Base-by-base conservation (phyloP, 2,113 vertebrate genomes). In the Triplophysa tibetana region DNA sequence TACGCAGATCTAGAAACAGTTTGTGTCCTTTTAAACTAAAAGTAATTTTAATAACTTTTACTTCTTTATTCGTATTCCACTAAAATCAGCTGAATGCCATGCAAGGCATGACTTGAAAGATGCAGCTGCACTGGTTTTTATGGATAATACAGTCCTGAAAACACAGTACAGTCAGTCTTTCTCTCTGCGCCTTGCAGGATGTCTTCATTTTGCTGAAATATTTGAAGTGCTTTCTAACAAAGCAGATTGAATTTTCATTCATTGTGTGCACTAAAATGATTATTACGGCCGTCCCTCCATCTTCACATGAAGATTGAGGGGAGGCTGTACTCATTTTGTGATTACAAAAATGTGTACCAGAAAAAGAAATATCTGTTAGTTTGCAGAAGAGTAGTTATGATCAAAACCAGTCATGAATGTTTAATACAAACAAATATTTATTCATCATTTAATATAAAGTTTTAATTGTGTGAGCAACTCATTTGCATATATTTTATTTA, bases 211-310 rank as follows among this genome's bases (percentile, higher is more conserved):
- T 75, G 23, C n/a, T 75, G 9, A 75, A 75, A 75, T 75, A 75
- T 50, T 75, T 75, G 56, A 23, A 75, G 73, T 75, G 73, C n/a
- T 74, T 60, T 74, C 54, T 74, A 60, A 60, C 54, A 73, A 73
- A 73, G 54, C 54, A 73, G 38, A 73, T 73, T 60, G 70, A 43
- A 41, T 73, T 73, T 43, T 74, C 54, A 61, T 74, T 61, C 33
- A 74, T 74, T 60, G 54, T 61, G 54, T 43, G 13, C 13, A n/a
- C 70, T 61, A 43, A 74, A 74, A 63, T 26, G 23, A 16, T 29
- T 63, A 48, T 45, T 43, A 45, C 56, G 17, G 33, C 8, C 6
- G 8, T 45, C 38, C 0, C 8, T 26, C 38, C 26, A 33, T 63
- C 73, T 75, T 43, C 21, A 75, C 23, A 61, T 61, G 23, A 62